Evolutionary conservation across 2,888 invertebrate species (phyloP).

Genomic region (Zygogramma bicolorata): DNA sequence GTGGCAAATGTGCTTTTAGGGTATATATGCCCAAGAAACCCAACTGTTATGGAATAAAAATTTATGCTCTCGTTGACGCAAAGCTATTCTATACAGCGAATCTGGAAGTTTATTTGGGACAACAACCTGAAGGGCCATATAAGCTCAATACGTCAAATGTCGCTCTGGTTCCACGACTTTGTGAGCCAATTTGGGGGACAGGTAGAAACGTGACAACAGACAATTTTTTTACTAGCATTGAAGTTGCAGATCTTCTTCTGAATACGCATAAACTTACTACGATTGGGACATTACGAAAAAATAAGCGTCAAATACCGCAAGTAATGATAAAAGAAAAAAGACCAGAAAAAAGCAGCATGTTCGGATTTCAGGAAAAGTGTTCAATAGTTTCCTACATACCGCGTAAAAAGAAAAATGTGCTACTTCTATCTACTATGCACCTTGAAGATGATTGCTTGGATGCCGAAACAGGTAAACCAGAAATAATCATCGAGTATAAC

Average conservation of each 20-base stretch:
- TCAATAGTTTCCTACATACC: slow-evolving; percentile 39
- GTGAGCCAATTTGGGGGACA: slow-evolving; percentile 27
- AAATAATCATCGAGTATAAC: slow-evolving; percentile 51
- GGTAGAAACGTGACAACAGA: slow-evolving; percentile 45
- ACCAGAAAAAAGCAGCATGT: slow-evolving; percentile 24
- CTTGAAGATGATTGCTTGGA: slow-evolving; percentile 23
- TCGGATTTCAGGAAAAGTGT: slow-evolving; percentile 43
- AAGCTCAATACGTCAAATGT: slow-evolving; percentile 26
- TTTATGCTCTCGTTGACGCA: slow-evolving; percentile 38
- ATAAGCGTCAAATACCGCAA: too few species aligned
- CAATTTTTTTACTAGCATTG: slow-evolving; percentile 30
- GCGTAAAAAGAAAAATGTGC: slow-evolving; percentile 28
- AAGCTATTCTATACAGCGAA: slow-evolving; percentile 37
- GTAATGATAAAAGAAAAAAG: slow-evolving; percentile 20
- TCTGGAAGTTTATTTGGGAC: slow-evolving; percentile 41
- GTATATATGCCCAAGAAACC: slow-evolving; percentile 23
- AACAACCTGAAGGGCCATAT: slow-evolving; percentile 46
- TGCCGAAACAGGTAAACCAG: slow-evolving; percentile 36
- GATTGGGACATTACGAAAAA: slow-evolving; percentile 46
- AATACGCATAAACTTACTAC: slow-evolving; percentile 32
- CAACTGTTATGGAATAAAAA: slow-evolving; percentile 37
- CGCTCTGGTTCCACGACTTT: slow-evolving; percentile 33
- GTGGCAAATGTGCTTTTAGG: slow-evolving; percentile 39
- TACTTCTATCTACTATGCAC: slow-evolving; percentile 40
- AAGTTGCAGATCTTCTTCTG: slow-evolving; percentile 3